A percentile compares a stretch with the other conserved stretches of the same genome.
Conservation (phyloP, 2,113 vertebrate species). For the Grammomys dolichurus region DNA sequence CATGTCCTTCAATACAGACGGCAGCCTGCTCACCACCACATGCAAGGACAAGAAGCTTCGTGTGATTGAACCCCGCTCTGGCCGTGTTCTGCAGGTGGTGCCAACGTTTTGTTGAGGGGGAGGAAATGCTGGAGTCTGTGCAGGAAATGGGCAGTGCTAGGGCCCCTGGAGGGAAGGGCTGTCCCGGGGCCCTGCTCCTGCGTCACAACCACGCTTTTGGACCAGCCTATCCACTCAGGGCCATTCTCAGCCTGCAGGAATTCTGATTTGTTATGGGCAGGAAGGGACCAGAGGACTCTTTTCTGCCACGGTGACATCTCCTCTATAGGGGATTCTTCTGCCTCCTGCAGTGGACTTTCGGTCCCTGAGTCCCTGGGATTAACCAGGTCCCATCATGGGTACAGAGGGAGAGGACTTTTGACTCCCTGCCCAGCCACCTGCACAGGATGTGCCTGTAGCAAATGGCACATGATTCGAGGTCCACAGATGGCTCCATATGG, state of each 20-base stretch:
- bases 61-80: conserved; percentile 95
- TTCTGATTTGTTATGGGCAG: not conserved
- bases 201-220: not conserved
- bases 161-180: not conserved
- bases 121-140: not conserved
- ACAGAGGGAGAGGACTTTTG: not conserved
- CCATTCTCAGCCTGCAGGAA: not conserved
- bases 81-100: conserved; percentile 94
- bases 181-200: accelerated
- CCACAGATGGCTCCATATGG: not conserved
- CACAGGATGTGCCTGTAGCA: not conserved
- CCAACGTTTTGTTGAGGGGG: not conserved
- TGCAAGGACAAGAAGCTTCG: conserved; percentile 98
- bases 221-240: not conserved
- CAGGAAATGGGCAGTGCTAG: not conserved
- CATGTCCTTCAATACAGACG: conserved; percentile 97
- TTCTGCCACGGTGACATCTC: not conserved
- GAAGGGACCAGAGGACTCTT: not conserved
- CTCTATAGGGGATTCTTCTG: not conserved
- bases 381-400: not conserved
- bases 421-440: not conserved
- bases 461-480: not conserved
- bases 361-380: not conserved
- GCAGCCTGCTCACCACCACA: conserved; percentile 96
- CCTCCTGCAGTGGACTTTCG: not conserved